Percentiles rank a stretch among this genome's conserved stretches.
Evolutionary conservation across 2,888 invertebrate species (phyloP).

Genomic region (Odontothrips loti): DNA sequence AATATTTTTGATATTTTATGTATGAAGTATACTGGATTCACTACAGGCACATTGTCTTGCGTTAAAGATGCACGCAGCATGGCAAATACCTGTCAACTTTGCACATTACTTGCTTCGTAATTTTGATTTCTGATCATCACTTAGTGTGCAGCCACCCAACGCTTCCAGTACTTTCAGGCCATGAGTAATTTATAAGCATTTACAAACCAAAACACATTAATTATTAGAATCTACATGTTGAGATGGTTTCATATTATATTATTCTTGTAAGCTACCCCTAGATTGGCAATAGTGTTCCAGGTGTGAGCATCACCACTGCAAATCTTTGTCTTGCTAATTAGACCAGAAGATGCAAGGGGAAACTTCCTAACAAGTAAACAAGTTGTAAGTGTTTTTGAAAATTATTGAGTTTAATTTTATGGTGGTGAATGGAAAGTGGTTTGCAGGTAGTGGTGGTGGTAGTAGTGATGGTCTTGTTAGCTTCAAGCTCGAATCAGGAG

Average conservation of each 20-base stretch:
- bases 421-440: background rate
- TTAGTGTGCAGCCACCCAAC: too few species aligned
- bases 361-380: background rate
- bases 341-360: background rate
- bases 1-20: too few species aligned
- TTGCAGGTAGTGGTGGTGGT: background rate
- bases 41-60: too few species aligned
- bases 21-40: too few species aligned
- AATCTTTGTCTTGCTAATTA: background rate
- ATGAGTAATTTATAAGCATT: too few species aligned
- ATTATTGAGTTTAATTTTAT: background rate
- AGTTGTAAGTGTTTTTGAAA: background rate
- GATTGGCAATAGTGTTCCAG: constrained; percentile 13
- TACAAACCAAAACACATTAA: background rate
- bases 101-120: too few species aligned
- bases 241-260: too few species aligned
- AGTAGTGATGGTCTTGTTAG: background rate
- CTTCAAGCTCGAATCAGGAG: too few species aligned
- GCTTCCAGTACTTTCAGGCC: too few species aligned
- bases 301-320: constrained; percentile 1
- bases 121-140: too few species aligned
- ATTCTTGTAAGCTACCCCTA: background rate
- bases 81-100: too few species aligned
- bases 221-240: background rate
- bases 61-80: too few species aligned